Evolutionary conservation across 2,888 invertebrate genomes (phyloP), one percentile per base, ranked within the genome.

Genomic region (Andrena trimmerana): DNA sequence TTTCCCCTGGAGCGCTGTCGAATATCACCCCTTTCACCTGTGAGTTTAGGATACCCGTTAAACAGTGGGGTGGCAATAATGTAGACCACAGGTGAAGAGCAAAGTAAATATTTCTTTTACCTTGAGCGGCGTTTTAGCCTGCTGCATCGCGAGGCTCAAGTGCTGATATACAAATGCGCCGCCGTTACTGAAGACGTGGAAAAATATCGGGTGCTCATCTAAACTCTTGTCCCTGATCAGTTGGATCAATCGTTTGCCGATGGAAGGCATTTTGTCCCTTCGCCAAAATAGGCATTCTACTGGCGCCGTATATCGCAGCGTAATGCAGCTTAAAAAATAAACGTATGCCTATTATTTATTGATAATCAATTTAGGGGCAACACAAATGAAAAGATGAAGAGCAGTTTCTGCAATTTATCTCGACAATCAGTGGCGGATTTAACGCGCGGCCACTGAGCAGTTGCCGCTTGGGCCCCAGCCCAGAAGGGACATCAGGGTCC

Each of bases 181-280:
- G n/a, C 97, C 96, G 91, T 97, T 97, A 83, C 97, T 97, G 92
- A 97, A 97, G 76, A 96, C 95, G 90, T 97, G 97, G 91, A 97
- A 96, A 83, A 97, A 95, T 72, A 97, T 95, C 6, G 97, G 97
- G 93, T 97, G 96, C 50, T 95, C 95, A 91, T 96, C 96, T 80
- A 97, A 95, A 89, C 96, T 96, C 94, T 96, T 95, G 81, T 97
- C 97, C 62, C 95, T 93, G 71, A 97, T 94, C 29, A 97, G 94
- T 90, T 96, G 96, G 3, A 97, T 94, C 60, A 97, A 94, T 90
- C 96, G 96, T 86, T 95, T 95, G 2, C 96, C 96, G 77, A 96
- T 95, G 5, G 94, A 94, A 66, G 95, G 94, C 95, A 96, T 95
- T 86, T 95, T 95, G 69, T 95, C 94, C 16, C 95, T 94, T 81